Base-by-base conservation (phyloP, 1,140 invertebrate genomes). In the Drosophila lini region DNA sequence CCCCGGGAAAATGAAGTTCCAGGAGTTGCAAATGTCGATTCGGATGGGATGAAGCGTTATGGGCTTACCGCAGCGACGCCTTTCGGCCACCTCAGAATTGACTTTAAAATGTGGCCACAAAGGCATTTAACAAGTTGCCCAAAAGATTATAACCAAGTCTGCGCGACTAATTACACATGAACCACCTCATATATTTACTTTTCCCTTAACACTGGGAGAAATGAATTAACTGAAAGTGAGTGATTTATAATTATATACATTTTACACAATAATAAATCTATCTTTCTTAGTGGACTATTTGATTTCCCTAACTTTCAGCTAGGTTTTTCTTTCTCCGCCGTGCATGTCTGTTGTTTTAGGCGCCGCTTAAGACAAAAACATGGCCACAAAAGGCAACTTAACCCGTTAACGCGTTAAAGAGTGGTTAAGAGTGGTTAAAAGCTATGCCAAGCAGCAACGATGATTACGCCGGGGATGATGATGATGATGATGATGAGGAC, bases 361-460 rank as follows among this genome's bases (percentile, higher is more conserved):
- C 62, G 45, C 36, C 52, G 65, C 62, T 68, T 70, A 77, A 69
- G 81, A 55, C 59, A 88, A 80, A 53, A 71, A 71, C 42, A 58
- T 71, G 65, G 56, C 65, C 80, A 83, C 75, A 81, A 83, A 78
- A 77, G 82, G 75, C 79, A 88, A 88, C 82, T 86, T 86, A 86
- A 83, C 82, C 82, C 80, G 83, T 80, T 86, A 86, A 88, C 79
- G 82, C 83, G 82, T 86, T 86, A 86, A 86, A 86, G 79, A 86
- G 82, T n/a, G n/a, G n/a, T n/a, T n/a, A n/a, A n/a, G 83, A 86
- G 83, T 86, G 83, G 83, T 82, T 86, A 86, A 86, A 88, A 86
- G 83, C 83, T 75, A 60, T 70, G 76, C 74, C 74, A 55, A 60
- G 61, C 65, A 52, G 61, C 42, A 65, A 44, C 40, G 38, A 32